Evolutionary conservation across 2,888 invertebrate genomes (phyloP).

Genomic region (Vesta saturnalis): DNA sequence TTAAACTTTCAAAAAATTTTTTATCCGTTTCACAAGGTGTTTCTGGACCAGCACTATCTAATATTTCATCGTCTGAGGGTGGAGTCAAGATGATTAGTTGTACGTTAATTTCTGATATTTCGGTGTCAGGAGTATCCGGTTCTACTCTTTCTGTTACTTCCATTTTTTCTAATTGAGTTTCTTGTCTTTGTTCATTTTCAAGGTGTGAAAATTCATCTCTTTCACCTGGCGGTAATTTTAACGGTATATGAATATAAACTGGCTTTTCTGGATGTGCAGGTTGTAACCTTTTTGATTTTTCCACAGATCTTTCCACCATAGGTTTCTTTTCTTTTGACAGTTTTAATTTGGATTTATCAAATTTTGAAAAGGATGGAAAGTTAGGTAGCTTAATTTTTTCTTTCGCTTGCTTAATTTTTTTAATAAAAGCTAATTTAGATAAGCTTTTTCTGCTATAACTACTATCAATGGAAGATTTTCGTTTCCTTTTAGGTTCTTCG

Average conservation of each 20-base stretch:
- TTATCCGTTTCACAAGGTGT: constrained; percentile 52
- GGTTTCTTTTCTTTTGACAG: constrained; percentile 16
- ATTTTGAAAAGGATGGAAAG: constrained; percentile 28
- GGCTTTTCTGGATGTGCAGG: constrained; percentile 48
- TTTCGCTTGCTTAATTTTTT: constrained; percentile 54
- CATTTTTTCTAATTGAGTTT: constrained; percentile 1
- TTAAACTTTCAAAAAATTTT: constrained; percentile 49
- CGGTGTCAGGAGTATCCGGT: constrained; percentile 37
- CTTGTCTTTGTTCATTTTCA: constrained; percentile 36
- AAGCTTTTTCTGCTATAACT: constrained; percentile 49
- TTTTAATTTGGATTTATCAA: constrained; percentile 20
- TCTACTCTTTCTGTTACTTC: constrained; percentile 27
- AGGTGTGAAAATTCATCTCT: constrained; percentile 59
- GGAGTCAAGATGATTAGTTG: constrained; percentile 60
- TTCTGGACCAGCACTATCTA: constrained; percentile 52
- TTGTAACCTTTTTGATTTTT: constrained; percentile 20
- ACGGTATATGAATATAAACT: constrained; percentile 59
- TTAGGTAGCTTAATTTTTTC: constrained; percentile 54
- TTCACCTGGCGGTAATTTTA: constrained; percentile 59
- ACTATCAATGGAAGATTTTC: constrained; percentile 48
- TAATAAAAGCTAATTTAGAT: constrained; percentile 47
- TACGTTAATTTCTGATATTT: constrained; percentile 46
- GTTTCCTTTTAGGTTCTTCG: constrained; percentile 48
- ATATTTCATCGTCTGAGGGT: constrained; percentile 60
- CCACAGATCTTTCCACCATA: constrained; percentile 9